Evolutionary conservation across 2,797 vertebrate genomes (phyloP), one percentile per base, ranked within the genome.

Genomic region (Neosalanx taihuensis): DNA sequence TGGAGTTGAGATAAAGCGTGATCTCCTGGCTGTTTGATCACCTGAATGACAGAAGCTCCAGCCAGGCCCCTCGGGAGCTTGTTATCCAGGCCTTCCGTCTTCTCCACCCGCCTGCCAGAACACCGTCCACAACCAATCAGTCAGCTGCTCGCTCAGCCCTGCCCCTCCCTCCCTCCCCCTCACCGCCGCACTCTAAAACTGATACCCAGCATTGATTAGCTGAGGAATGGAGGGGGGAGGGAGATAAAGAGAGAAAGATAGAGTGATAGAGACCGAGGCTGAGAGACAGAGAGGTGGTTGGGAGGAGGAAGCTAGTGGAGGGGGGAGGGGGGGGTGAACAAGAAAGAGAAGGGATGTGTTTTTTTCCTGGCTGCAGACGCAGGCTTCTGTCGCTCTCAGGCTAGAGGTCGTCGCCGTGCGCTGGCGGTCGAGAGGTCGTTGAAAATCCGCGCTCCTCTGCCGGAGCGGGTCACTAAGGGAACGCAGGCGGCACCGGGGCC

Each of bases 21-120:
- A n/a, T 56, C 18, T 56, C 51, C 18, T 56, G 51, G 61, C 69
- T 71, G 76, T 79, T 77, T 76, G 79, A 81, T 77, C 75, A 81
- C 76, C 79, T 76, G 75, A 81, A 77, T 79, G 81, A 79, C 79
- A 79, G 77, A 74, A 67, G 73, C 71, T 56, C 51, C 18, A n/a
- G 51, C 51, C 51, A 17, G 53, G 62, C 58, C 59, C 69, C 79
- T 13, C 53, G 63, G 76, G 71, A 81, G 71, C 75, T 64, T 81
- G 71, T 75, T 75, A 75, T 81, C 69, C 51, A 17, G 4, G 51
- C 51, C 51, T 3, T n/a, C 18, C 51, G 51, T n/a, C 18, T n/a
- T n/a, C 51, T n/a, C 64, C 46, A 56, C 17, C 10, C 53, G 69
- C 30, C 75, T 80, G 76, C 78, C 81, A 78, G 76, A 78, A 76